A percentile compares a stretch with the other conserved stretches of the same genome.
Evolutionary conservation across 2,797 vertebrate genomes (phyloP).

Genomic region (Menidia menidia): DNA sequence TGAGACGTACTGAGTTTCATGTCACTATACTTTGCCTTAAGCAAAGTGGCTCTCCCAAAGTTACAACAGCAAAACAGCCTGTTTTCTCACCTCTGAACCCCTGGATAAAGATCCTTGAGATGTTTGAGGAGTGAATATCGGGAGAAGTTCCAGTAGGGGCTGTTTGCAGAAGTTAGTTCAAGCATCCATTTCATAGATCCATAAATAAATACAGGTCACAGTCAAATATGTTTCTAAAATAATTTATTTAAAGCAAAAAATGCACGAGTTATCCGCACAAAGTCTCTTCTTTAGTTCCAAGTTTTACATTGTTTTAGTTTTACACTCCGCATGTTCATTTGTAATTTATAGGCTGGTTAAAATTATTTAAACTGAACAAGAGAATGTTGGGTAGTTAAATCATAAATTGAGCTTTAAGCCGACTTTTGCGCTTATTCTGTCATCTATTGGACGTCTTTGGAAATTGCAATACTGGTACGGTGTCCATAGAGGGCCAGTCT

Average conservation of each 20-base stretch:
- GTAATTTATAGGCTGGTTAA: neutral
- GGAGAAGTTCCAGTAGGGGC: neutral
- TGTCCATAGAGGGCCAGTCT: neutral
- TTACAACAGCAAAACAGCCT: constrained; percentile 25
- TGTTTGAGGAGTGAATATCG: constrained; percentile 1
- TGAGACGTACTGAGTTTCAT: constrained; percentile 30
- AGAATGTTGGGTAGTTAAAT: neutral
- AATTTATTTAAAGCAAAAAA: neutral
- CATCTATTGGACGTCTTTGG: constrained; percentile 21
- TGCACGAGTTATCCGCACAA: neutral
- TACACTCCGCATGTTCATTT: neutral
- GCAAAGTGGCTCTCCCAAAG: constrained; percentile 6
- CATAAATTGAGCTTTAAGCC: neutral
- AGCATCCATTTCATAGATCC: constrained; percentile 4
- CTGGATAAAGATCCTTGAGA: neutral
- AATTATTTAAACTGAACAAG: neutral
- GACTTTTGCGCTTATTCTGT: constrained; percentile 6
- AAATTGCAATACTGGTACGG: constrained; percentile 3
- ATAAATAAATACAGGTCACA: constrained; percentile 15
- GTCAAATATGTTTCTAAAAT: neutral
- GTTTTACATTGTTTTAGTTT: neutral
- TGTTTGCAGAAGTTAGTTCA: neutral
- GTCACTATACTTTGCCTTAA: constrained; percentile 32
- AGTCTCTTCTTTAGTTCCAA: neutral
- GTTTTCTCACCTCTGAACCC: neutral